Evolutionary conservation across 2,113 vertebrate genomes (phyloP).

Genomic region (Hypocryptadius cinnamomeus): DNA sequence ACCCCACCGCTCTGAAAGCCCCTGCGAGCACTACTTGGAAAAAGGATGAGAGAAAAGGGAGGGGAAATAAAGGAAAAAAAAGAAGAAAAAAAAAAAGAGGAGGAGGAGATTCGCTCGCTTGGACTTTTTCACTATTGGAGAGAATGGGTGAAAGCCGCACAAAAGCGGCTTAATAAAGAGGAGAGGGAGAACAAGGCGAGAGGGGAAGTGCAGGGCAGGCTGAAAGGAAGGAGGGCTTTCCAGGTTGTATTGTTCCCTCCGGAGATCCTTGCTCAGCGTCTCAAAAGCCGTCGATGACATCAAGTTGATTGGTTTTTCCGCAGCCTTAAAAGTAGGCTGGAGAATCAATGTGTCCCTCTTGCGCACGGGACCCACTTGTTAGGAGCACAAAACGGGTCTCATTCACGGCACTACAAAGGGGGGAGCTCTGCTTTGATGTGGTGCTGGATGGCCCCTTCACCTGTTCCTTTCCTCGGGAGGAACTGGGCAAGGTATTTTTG

Average conservation of each 20-base stretch:
- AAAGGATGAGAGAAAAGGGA: not conserved
- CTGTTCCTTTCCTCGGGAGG: not conserved
- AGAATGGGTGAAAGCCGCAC: constrained; percentile 44
- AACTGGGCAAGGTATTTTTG: not conserved
- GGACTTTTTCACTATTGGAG: constrained; percentile 41
- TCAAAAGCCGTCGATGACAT: constrained; percentile 25
- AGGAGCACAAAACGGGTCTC: not conserved
- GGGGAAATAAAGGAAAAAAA: rapidly evolving
- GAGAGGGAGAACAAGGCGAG: constrained; percentile 12
- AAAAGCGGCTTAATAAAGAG: constrained; percentile 47
- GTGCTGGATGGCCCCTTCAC: not conserved
- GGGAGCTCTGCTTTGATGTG: not conserved
- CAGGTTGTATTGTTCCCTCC: constrained; percentile 36
- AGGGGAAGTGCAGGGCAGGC: constrained; percentile 38
- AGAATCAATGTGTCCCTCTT: not conserved
- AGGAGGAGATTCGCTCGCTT: constrained; percentile 34
- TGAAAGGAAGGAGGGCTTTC: constrained; percentile 37
- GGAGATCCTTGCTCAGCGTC: not conserved
- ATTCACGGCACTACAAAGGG: not conserved
- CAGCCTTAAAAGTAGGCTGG: not conserved
- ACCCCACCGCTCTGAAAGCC: not conserved
- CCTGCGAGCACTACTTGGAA: not conserved
- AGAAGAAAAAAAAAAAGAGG: not conserved
- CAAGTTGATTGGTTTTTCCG: constrained; percentile 44
- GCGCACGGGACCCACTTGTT: not conserved